These are phyloP conservation scores for Sarcophaga subvicina DNA, from an alignment of 2,888 invertebrate genomes.

Conservation along the genomic window DNA sequence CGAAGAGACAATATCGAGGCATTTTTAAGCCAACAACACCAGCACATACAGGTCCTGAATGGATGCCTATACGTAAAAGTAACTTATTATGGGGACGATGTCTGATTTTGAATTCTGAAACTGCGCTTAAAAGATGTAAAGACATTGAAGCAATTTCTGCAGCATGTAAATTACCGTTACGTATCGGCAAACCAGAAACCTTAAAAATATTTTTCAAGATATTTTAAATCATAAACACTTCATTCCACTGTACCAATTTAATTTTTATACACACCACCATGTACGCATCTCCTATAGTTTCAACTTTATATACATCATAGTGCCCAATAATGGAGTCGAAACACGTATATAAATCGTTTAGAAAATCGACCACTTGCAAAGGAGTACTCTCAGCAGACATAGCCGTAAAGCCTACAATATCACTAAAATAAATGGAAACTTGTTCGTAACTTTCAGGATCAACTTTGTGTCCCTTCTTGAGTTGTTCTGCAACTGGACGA, in stretches of 20 bases:
- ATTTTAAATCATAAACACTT: slow-evolving; percentile 6
- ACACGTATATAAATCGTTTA: slow-evolving; percentile 96
- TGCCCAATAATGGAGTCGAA: slow-evolving; percentile 97
- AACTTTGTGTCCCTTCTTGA: slow-evolving; percentile 94
- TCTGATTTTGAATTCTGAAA: slow-evolving; percentile 92
- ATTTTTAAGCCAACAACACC: slow-evolving; percentile 96
- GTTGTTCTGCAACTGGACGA: slow-evolving; percentile 94
- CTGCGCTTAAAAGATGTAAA: slow-evolving; percentile 90
- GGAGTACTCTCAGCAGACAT: slow-evolving; percentile 97
- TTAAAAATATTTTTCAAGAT: slow-evolving; percentile 74
- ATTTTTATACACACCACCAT: slow-evolving; percentile 87
- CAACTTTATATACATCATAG: slow-evolving; percentile 97
- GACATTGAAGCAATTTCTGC: slow-evolving; percentile 98
- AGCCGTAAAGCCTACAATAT: slow-evolving; percentile 95
- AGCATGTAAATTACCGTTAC: slow-evolving; percentile 94
- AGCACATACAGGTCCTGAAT: slow-evolving; percentile 95
- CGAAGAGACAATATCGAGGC: slow-evolving; percentile 96
- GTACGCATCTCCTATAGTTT: slow-evolving; percentile 95
- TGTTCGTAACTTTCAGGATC: slow-evolving; percentile 95
- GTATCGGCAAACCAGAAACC: slow-evolving; percentile 94
- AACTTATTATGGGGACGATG: slow-evolving; percentile 93
- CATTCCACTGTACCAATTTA: neutral
- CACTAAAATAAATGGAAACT: slow-evolving; percentile 95
- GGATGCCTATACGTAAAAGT: slow-evolving; percentile 94
- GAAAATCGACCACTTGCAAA: slow-evolving; percentile 94